Evolutionary conservation across 1,140 invertebrate genomes (phyloP).

Genomic region (Thaumetopoea pityocampa): DNA sequence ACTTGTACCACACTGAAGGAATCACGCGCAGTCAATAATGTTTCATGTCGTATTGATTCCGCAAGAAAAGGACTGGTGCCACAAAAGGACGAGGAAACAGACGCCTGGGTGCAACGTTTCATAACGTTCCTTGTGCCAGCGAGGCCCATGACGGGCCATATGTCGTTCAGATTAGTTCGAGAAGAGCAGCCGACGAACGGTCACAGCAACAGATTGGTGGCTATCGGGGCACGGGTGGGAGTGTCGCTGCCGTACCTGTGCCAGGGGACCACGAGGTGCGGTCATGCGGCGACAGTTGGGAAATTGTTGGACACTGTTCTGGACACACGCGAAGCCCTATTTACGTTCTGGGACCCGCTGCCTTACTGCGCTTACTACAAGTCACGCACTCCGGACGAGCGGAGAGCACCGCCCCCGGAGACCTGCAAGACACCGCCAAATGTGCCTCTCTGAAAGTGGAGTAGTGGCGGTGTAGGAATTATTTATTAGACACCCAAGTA

Average conservation of each 20-base stretch:
- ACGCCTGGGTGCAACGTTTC: slow-evolving; percentile 83
- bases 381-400: slow-evolving; percentile 81
- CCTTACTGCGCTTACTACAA: slow-evolving; percentile 90
- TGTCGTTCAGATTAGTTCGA: slow-evolving; percentile 83
- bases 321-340: slow-evolving; percentile 85
- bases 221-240: slow-evolving; percentile 83
- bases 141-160: slow-evolving; percentile 82
- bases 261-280: slow-evolving; percentile 78
- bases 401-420: slow-evolving; percentile 47
- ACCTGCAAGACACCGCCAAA: slow-evolving; percentile 66
- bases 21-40: slow-evolving; percentile 84
- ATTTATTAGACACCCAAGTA: slow-evolving; percentile 67
- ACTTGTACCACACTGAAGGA: slow-evolving; percentile 89
- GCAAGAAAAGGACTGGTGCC: slow-evolving; percentile 81
- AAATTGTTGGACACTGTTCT: slow-evolving; percentile 81
- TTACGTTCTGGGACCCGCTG: slow-evolving; percentile 88
- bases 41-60: slow-evolving; percentile 83
- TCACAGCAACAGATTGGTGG: slow-evolving; percentile 60
- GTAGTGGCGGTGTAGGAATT: slow-evolving; percentile 53
- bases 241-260: slow-evolving; percentile 87
- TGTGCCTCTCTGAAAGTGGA: slow-evolving; percentile 60
- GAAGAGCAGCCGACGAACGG: slow-evolving; percentile 63
- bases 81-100: slow-evolving; percentile 80
- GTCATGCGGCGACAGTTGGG: slow-evolving; percentile 75
- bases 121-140: slow-evolving; percentile 79